Percentiles rank a stretch among this genome's conserved stretches.
Evolutionary conservation across 2,113 vertebrate species (phyloP).

Genomic region (Channa argus): DNA sequence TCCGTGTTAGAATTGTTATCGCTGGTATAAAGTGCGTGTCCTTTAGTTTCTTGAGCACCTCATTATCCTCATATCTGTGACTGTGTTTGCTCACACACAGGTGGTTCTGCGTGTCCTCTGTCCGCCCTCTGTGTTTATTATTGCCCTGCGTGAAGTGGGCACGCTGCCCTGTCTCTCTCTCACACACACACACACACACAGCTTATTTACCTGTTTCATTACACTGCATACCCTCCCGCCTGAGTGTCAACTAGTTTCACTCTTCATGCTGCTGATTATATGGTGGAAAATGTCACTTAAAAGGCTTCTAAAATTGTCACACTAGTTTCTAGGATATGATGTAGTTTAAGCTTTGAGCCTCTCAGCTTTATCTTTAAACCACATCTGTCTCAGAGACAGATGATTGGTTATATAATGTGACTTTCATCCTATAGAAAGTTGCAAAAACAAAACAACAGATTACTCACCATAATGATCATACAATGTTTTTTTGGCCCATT

Average conservation of each 20-base stretch:
- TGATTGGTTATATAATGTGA: too few relatives aligned
- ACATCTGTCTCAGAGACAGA: too few relatives aligned
- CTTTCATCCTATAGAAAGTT: too few relatives aligned
- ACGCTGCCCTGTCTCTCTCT: conserved; percentile 26
- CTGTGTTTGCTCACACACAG: not conserved
- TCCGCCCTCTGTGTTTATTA: conserved; percentile 46
- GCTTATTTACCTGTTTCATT: conserved; percentile 19
- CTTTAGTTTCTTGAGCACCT: not conserved
- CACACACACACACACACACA: conserved; percentile 5
- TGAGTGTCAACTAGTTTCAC: not conserved
- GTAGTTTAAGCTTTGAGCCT: not conserved
- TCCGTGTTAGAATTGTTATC: too few relatives aligned
- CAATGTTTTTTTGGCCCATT: too few relatives aligned
- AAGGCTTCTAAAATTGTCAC: not conserved
- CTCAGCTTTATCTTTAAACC: not conserved
- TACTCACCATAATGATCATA: too few relatives aligned
- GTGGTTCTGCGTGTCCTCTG: conserved; percentile 37
- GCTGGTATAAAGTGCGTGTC: too few relatives aligned
- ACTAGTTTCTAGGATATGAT: not conserved
- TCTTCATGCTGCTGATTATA: not conserved
- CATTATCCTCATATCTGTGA: conserved; percentile 1
- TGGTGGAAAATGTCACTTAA: not conserved
- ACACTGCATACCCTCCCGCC: not conserved
- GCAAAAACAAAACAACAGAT: too few relatives aligned
- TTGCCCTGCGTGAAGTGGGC: conserved; percentile 58